phyloP scores from a whole-genome alignment of 2,113 vertebrate genomes.

The Rhinolophus sinicus region DNA sequence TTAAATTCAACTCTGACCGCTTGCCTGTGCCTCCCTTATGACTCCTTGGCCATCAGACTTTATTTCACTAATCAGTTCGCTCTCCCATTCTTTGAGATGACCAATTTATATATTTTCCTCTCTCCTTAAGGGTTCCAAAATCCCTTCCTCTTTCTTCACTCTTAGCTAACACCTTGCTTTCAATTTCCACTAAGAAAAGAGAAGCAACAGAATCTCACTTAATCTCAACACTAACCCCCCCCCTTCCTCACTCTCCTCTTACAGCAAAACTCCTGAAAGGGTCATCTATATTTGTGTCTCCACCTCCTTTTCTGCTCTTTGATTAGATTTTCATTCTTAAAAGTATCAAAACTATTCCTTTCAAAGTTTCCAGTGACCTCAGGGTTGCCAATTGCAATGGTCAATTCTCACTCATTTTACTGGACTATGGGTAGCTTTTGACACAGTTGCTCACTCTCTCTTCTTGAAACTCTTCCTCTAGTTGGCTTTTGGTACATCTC shows the following conservation, averaged over 20 bases:
- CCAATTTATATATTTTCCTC: neutral
- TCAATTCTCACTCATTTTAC: neutral
- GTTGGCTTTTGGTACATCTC: neutral
- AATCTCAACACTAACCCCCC: neutral
- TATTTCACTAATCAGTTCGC: neutral
- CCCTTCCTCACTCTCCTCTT: neutral
- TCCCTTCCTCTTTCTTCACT: neutral
- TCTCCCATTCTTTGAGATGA: neutral
- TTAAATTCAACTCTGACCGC: neutral
- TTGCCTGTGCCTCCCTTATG: neutral
- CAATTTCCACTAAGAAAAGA: constrained; percentile 1
- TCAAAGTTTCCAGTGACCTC: neutral
- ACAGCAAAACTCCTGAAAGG: neutral
- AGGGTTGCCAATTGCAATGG: neutral
- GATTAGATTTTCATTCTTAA: neutral
- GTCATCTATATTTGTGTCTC: neutral
- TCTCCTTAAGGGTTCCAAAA: neutral
- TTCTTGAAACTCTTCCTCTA: constrained; percentile 15
- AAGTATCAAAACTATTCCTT: neutral
- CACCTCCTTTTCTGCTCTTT: neutral
- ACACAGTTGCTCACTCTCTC: neutral
- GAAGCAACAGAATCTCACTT: neutral
- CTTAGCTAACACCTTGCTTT: neutral
- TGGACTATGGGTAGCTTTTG: neutral
- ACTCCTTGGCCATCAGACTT: neutral